These are phyloP conservation scores for Brachionus paranguensis DNA, from an alignment of 1,140 invertebrate genomes.

Conservation along the genomic window DNA sequence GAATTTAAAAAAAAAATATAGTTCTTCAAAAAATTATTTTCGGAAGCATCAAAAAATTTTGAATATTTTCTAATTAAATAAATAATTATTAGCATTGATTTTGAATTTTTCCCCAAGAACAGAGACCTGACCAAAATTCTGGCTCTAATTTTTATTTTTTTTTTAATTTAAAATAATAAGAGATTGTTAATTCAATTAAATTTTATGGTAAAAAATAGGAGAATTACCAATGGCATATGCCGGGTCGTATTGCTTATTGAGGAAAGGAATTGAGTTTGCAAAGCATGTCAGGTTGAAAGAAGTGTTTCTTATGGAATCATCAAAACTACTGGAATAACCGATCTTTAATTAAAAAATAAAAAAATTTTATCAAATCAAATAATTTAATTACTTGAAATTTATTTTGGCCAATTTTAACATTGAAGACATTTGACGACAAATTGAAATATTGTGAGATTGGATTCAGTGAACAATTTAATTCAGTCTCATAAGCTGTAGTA, in stretches of 20 bases:
- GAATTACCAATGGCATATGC: not conserved
- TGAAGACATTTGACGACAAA: not conserved
- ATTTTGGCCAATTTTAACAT: not conserved
- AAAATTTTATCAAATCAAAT: not conserved
- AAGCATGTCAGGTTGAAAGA: not conserved
- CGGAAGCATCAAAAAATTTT: no score
- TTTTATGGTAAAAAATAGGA: not conserved
- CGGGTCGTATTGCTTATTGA: not conserved
- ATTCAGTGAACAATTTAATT: not conserved
- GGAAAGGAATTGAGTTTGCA: not conserved
- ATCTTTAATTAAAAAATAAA: not conserved
- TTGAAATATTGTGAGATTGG: not conserved
- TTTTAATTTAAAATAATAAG: no score
- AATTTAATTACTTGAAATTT: not conserved
- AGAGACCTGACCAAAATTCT: no score
- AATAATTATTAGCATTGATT: no score
- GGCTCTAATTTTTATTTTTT: no score
- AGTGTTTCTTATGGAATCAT: no score
- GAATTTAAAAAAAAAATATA: no score
- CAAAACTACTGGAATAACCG: not conserved
- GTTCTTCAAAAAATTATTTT: no score
- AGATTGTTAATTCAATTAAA: no score
- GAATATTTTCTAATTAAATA: no score
- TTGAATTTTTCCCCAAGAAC: no score
- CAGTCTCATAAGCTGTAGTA: not conserved